Percentiles rank a stretch among this genome's conserved stretches.
Evolutionary conservation across 2,797 vertebrate species (phyloP).

Genomic region (Argyrosomus regius): DNA sequence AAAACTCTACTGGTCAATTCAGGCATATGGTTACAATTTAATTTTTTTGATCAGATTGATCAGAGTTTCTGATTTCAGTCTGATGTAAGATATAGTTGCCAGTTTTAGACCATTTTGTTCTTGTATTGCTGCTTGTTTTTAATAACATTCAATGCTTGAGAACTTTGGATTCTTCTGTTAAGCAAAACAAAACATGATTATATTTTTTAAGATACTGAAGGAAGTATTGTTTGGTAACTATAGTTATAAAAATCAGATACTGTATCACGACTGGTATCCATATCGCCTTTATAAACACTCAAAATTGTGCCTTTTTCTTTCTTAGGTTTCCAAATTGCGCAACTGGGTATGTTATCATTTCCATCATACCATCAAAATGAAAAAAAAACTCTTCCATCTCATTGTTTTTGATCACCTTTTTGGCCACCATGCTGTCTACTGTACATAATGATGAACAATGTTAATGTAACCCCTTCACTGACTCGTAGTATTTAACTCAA

Average conservation of each 20-base stretch:
- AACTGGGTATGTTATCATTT: not conserved
- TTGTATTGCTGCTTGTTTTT: not conserved
- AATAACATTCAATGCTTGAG: not conserved
- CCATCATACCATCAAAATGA: slow-evolving; percentile 2
- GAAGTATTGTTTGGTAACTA: not conserved
- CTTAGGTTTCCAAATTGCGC: not conserved
- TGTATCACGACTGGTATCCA: not conserved
- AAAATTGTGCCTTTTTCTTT: not conserved
- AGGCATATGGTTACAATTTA: not conserved
- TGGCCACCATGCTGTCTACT: not conserved
- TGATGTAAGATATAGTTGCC: not conserved
- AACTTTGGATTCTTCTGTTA: not conserved
- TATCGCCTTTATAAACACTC: not conserved
- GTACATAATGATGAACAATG: slow-evolving; percentile 14
- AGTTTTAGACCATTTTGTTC: not conserved
- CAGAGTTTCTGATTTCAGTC: not conserved
- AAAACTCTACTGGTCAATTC: not conserved
- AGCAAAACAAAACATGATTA: not conserved
- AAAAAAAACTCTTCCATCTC: slow-evolving; percentile 14
- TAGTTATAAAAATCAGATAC: not conserved
- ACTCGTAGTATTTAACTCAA: slow-evolving; percentile 43
- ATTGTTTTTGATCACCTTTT: slow-evolving; percentile 2
- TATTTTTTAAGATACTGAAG: not conserved
- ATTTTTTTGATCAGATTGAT: not conserved
- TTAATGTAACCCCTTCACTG: slow-evolving; percentile 17